These are phyloP conservation scores for Psylliodes chrysocephalus DNA, from an alignment of 2,888 invertebrate genomes.

Conservation along the genomic window DNA sequence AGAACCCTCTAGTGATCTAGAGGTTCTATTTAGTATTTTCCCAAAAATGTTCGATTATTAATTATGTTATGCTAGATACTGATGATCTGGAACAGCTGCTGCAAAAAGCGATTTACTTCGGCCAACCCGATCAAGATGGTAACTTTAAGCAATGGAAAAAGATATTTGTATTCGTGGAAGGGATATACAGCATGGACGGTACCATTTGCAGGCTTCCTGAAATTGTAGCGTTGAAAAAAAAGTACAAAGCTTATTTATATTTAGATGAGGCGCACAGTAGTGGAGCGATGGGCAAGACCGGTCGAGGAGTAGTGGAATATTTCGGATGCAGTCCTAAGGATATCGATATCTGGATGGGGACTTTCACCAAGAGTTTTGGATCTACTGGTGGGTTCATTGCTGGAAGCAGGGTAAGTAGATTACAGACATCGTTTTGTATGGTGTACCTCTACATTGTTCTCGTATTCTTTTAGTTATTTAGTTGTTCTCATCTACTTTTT, in stretches of 20 bases:
- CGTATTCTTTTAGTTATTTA: too few relatives aligned
- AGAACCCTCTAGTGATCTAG: too few relatives aligned
- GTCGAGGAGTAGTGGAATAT: conserved; percentile 90
- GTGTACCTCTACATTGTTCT: too few relatives aligned
- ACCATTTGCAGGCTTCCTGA: conserved; percentile 90
- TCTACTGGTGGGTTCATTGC: conserved; percentile 97
- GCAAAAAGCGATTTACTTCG: conserved; percentile 78
- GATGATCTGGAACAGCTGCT: conserved; percentile 83
- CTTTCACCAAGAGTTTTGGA: conserved; percentile 98
- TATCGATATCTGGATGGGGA: conserved; percentile 97
- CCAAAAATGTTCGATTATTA: too few relatives aligned
- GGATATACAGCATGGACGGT: conserved; percentile 99
- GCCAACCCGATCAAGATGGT: conserved; percentile 75
- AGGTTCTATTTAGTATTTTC: too few relatives aligned
- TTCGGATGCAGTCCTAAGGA: conserved; percentile 83
- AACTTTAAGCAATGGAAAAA: conserved; percentile 81
- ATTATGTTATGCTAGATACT: conserved; percentile 70
- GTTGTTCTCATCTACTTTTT: too few relatives aligned
- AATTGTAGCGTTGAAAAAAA: conserved; percentile 89
- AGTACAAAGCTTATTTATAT: conserved; percentile 94
- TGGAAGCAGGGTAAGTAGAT: conserved; percentile 76
- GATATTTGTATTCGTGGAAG: conserved; percentile 94
- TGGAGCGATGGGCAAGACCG: conserved; percentile 88
- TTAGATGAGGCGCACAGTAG: conserved; percentile 98
- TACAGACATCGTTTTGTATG: background rate